These are phyloP conservation scores for Hyalella azteca DNA, from an alignment of 2,888 invertebrate genomes.

Conservation along the genomic window DNA sequence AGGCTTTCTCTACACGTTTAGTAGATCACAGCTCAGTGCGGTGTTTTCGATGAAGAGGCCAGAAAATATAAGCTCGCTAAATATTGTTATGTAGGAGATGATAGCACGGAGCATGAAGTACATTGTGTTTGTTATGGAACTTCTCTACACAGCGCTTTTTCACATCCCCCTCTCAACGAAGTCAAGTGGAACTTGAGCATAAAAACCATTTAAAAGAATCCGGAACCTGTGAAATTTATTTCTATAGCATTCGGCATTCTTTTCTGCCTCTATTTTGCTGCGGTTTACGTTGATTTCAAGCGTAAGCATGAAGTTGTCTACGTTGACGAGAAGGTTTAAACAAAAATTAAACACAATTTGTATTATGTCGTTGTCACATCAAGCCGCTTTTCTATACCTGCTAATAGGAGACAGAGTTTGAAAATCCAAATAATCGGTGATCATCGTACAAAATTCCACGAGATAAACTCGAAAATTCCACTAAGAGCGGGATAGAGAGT, in stretches of 20 bases:
- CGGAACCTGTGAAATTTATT: constrained; percentile 25
- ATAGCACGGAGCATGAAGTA: not conserved
- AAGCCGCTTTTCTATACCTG: not conserved
- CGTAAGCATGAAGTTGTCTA: not conserved
- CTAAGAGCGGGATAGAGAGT: constrained; percentile 1
- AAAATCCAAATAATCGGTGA: constrained; percentile 7
- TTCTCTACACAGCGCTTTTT: constrained; percentile 30
- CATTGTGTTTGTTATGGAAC: constrained; percentile 32
- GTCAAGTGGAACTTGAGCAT: constrained; percentile 19
- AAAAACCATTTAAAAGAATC: constrained; percentile 1
- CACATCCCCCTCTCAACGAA: constrained; percentile 12
- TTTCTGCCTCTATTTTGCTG: not conserved
- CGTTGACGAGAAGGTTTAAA: not conserved
- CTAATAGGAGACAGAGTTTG: constrained; percentile 1
- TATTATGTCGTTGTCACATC: constrained; percentile 8
- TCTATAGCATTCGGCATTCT: not conserved
- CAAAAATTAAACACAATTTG: not conserved
- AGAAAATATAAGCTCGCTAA: constrained; percentile 2
- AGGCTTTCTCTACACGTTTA: constrained; percentile 1
- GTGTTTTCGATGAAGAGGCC: constrained; percentile 13
- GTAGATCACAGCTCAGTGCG: constrained; percentile 31
- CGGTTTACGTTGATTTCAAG: not conserved
- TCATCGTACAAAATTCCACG: not conserved
- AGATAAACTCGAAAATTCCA: not conserved
- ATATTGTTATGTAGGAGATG: constrained; percentile 6